A percentile compares a stretch with the other conserved stretches of the same genome.
Evolutionary conservation across 2,113 vertebrate genomes (phyloP).

Genomic region (Megaceryle maxima): DNA sequence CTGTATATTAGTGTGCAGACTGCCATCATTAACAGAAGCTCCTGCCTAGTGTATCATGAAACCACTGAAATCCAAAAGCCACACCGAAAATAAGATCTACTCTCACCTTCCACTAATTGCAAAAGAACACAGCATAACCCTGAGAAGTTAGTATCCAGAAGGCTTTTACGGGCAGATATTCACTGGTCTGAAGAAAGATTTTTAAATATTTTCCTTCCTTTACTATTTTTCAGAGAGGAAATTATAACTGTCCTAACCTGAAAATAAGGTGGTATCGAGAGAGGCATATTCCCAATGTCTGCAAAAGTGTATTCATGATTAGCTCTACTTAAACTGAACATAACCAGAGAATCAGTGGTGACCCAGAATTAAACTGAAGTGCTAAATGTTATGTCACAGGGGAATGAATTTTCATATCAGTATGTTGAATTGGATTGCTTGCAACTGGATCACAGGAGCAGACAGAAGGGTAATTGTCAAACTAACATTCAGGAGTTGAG

Average conservation of each 20-base stretch:
- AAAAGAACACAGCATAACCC: not conserved
- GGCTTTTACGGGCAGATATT: not conserved
- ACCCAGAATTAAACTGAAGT: not conserved
- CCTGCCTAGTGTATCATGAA: not conserved
- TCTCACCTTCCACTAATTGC: not conserved
- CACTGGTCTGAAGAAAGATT: not conserved
- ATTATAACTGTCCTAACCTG: not conserved
- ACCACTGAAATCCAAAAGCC: not conserved
- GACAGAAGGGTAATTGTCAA: not conserved
- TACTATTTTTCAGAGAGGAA: not conserved
- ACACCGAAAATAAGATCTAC: not conserved
- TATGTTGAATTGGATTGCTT: not conserved
- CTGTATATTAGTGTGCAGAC: not conserved
- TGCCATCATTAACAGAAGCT: not conserved
- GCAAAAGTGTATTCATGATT: not conserved
- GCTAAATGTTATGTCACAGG: not conserved
- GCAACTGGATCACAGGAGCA: not conserved
- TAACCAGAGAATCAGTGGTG: not conserved
- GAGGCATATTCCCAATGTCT: not conserved
- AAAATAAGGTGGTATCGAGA: not conserved
- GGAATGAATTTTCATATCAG: not conserved
- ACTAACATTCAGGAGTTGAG: not conserved
- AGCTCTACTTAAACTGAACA: not conserved
- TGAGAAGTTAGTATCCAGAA: not conserved
- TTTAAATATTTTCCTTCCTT: not conserved